Percentiles rank a stretch among this genome's conserved stretches.
Conservation (phyloP, 2,113 vertebrate genomes). For the Chloropsis cyanopogon region DNA sequence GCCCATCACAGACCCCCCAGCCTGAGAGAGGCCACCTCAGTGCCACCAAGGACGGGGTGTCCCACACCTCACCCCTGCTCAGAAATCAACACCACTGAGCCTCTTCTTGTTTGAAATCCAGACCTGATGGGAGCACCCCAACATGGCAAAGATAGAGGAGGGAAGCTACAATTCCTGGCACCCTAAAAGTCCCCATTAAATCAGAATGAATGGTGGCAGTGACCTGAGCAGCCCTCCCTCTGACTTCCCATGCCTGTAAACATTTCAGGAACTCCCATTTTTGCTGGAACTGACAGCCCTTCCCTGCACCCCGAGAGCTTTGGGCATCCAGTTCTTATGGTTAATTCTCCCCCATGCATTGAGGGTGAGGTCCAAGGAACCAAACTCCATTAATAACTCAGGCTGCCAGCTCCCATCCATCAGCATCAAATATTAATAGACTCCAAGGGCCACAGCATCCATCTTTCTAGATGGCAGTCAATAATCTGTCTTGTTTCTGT, state of each 20-base stretch:
- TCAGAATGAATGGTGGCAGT: background rate
- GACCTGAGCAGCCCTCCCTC: background rate
- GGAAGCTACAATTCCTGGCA: background rate
- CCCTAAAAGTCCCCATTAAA: background rate
- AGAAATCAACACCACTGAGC: background rate
- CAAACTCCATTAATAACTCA: conserved; percentile 56
- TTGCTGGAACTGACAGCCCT: background rate
- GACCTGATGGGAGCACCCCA: background rate
- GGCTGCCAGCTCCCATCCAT: conserved; percentile 56
- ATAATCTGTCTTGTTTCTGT: conserved; percentile 51
- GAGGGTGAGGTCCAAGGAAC: conserved; percentile 16
- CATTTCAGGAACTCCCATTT: background rate
- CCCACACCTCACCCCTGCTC: background rate
- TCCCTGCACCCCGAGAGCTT: background rate
- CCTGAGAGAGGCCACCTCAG: background rate
- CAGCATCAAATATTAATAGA: conserved; percentile 68
- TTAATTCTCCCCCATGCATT: background rate
- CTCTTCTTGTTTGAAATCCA: background rate
- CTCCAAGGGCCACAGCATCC: conserved; percentile 33
- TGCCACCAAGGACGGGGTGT: background rate
- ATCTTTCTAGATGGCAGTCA: conserved; percentile 45
- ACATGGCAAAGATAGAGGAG: background rate
- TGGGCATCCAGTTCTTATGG: background rate
- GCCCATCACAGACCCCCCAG: background rate
- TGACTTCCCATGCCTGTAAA: background rate